Evolutionary conservation across 1,140 invertebrate species (phyloP), one percentile per base, ranked within the genome.

Genomic region (Drosophila azteca): DNA sequence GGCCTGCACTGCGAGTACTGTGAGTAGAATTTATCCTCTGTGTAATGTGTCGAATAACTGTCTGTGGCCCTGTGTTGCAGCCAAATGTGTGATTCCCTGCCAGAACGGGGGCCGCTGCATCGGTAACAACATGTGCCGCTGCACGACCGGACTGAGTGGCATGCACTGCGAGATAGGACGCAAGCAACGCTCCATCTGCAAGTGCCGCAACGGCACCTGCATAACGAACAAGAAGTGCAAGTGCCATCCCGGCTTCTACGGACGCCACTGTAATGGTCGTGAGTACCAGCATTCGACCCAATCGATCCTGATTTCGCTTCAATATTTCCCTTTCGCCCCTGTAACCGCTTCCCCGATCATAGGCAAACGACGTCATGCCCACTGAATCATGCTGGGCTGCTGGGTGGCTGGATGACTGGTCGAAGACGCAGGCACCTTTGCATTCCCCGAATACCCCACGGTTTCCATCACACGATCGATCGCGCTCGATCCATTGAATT

Each of bases 1-100:
- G 97, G 97, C 62, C 92, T 95, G 22, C 94, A 94, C 57, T 98
- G 97, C 92, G 96, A 98, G 95, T 97, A 95, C 92, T 97, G 97
- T 97, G 94, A 96, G 96, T 95, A 52, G 4, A 31, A 1, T n/a
- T 2, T 2, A 13, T 39, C 11, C 15, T 15, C 17, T 15, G 29
- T 13, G 13, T 39, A 41, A 46, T 17, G 26, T 20, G 9, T 35
- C 11, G 35, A 13, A 11, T 39, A 11, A 39, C 35, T 39, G 11
- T 4, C 39, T 2, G 11, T 5, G 35, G 35, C 35, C 4, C 11
- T 13, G 35, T 39, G 11, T 59, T 22, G 9, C 87, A 97, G 96
- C 96, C 22, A 97, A 97, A 92, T 98, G 97, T 89, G 95, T 97
- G 46, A 96, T 97, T 78, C 96, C 96, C 2, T 98, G 97, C 84